Evolutionary conservation across 1,140 invertebrate genomes (phyloP), one percentile per base, ranked within the genome.

Genomic region (Bombus consobrinus): DNA sequence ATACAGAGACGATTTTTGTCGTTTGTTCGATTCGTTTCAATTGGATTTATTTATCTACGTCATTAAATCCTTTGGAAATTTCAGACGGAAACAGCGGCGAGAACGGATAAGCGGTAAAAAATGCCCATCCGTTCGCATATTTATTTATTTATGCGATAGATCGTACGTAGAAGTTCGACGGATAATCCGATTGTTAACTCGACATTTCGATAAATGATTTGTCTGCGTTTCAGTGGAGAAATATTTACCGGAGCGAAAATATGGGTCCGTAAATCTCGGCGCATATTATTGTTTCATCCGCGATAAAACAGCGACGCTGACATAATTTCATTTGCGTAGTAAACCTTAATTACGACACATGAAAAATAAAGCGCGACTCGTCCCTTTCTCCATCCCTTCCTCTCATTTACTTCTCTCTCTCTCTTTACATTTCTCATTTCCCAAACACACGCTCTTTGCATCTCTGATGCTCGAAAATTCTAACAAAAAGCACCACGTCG

Each of bases 141-240:
- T 84, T 84, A 78, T 84, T 84, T 79, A 84, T 79, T 71, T 57
- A 71, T 47, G 47, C 83, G 83, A 79, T 84, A 84, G 83, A 79
- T 84, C 43, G 82, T 39, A 43, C 78, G 84, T 66, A 62, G 83
- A 84, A 79, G 76, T 84, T 37, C 43, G n/a, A 85, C 62, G 86
- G 86, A 57, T 87, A 87, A 87, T 87, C 86, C 81, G 86, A 87
- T 85, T 87, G 77, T 87, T 80, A 81, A 85, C 82, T 80, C 69
- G 86, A 87, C 83, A 76, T 87, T 85, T 74, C 83, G 81, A 84
- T 87, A 87, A 87, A 87, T 83, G 81, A 83, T 87, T 87, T 83
- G 81, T 87, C 62, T 72, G 85, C 73, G 64, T 57, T 84, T 68
- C 81, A 43, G 34, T 34, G 39, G 86, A 57, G 75, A 87, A 87